Evolutionary conservation across 2,797 vertebrate species (phyloP).

Genomic region (Simalia tracyae): DNA sequence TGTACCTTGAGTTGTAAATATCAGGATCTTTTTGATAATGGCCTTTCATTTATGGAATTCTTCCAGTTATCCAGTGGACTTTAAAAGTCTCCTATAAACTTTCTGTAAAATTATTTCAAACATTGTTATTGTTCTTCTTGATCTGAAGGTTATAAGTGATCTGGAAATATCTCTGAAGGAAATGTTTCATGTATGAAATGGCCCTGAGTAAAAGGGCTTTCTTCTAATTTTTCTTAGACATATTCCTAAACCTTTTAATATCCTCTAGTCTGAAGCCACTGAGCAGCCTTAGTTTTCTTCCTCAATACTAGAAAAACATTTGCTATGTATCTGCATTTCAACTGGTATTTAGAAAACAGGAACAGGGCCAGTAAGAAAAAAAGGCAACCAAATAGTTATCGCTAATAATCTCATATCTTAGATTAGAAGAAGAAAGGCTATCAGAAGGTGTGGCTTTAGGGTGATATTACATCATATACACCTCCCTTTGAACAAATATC

Average conservation of each 20-base stretch:
- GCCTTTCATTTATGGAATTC: background rate
- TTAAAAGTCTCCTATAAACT: background rate
- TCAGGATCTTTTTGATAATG: background rate
- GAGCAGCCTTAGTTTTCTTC: background rate
- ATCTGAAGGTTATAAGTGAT: background rate
- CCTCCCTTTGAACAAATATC: conserved; percentile 1
- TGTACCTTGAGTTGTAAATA: background rate
- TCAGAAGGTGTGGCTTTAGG: conserved; percentile 21
- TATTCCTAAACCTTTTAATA: background rate
- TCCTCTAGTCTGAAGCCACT: background rate
- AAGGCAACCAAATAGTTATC: background rate
- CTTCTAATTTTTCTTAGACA: background rate
- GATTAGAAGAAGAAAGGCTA: background rate
- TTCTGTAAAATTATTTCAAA: background rate
- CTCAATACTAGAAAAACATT: background rate
- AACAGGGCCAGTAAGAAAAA: background rate
- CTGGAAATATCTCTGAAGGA: background rate
- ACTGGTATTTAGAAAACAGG: background rate
- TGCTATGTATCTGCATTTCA: background rate
- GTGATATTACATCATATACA: background rate
- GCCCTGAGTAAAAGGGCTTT: background rate
- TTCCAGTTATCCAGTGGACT: too few species aligned
- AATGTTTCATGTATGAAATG: background rate
- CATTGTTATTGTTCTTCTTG: background rate
- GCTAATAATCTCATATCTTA: background rate